These are phyloP conservation scores for Cosmia pyralina DNA, from an alignment of 2,888 invertebrate genomes.

Conservation along the genomic window DNA sequence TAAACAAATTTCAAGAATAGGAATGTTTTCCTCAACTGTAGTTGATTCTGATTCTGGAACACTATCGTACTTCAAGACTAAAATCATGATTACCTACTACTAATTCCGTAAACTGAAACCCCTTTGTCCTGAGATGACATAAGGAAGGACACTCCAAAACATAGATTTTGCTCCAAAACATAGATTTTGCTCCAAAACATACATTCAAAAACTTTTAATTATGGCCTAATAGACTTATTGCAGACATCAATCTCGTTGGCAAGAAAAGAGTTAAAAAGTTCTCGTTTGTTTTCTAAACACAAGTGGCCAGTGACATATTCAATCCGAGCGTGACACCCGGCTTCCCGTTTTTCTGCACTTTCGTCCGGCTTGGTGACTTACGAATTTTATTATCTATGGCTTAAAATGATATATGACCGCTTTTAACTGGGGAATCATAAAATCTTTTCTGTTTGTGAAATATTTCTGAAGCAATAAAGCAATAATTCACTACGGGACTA, in stretches of 20 bases:
- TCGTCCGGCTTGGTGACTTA: constrained; percentile 88
- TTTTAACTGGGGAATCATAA: constrained; percentile 90
- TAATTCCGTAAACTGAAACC: background rate
- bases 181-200: background rate
- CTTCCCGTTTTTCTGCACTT: constrained; percentile 76
- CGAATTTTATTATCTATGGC: constrained; percentile 90
- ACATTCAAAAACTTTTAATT: background rate
- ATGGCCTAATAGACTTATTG: background rate
- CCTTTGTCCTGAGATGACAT: background rate
- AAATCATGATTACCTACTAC: background rate
- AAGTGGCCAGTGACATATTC: constrained; percentile 41
- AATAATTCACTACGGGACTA: constrained; percentile 90
- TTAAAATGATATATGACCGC: constrained; percentile 89
- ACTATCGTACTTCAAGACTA: no score
- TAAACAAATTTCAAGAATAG: background rate
- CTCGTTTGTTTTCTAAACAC: background rate
- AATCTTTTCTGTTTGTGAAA: constrained; percentile 91
- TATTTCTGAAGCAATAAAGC: constrained; percentile 91
- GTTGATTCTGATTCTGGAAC: background rate
- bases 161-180: background rate
- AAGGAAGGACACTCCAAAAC: background rate
- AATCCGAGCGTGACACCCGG: constrained; percentile 62
- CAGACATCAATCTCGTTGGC: background rate
- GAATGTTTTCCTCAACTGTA: background rate
- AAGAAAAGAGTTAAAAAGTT: background rate